These are phyloP conservation scores for Dimorphilus gyrociliatus DNA, from an alignment of 2,888 invertebrate species.

Conservation along the genomic window DNA sequence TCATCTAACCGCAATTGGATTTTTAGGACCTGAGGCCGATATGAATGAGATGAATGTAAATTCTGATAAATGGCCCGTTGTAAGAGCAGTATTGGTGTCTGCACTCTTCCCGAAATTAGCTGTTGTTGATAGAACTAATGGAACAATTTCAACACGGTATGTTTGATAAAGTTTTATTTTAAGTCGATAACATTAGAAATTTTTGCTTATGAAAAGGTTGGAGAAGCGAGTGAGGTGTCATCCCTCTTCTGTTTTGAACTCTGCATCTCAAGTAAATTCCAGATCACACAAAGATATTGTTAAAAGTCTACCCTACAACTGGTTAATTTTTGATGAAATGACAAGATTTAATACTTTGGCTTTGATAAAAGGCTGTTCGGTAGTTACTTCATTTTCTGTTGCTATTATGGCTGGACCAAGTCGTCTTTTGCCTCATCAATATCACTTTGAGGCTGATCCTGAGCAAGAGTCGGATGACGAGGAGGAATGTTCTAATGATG, in stretches of 20 bases:
- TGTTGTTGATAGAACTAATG: conserved; percentile 49
- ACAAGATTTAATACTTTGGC: conserved; percentile 48
- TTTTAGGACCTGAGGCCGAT: conserved; percentile 47
- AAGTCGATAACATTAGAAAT: neutral
- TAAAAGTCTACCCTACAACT: conserved; percentile 51
- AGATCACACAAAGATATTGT: conserved; percentile 4
- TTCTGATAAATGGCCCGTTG: conserved; percentile 70
- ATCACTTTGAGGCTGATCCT: conserved; percentile 6
- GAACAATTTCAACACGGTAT: conserved; percentile 49
- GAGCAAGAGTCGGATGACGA: conserved; percentile 4
- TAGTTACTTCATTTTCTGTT: conserved; percentile 63
- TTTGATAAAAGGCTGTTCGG: conserved; percentile 51
- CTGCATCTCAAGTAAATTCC: conserved; percentile 15
- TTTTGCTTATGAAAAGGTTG: conserved; percentile 40
- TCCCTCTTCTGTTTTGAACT: conserved; percentile 46
- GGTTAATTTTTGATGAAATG: conserved; percentile 75
- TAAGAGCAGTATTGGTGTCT: conserved; percentile 75
- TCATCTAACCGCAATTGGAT: conserved; percentile 54
- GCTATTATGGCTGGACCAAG: conserved; percentile 60
- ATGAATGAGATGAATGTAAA: conserved; percentile 63
- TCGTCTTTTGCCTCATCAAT: too few relatives aligned
- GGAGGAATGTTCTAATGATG: too few relatives aligned
- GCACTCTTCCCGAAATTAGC: too few relatives aligned
- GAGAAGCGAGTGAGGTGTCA: conserved; percentile 49
- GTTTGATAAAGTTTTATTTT: conserved; percentile 11